phyloP scores from a whole-genome alignment of 2,113 vertebrate genomes.

The Crotophaga sulcirostris region DNA sequence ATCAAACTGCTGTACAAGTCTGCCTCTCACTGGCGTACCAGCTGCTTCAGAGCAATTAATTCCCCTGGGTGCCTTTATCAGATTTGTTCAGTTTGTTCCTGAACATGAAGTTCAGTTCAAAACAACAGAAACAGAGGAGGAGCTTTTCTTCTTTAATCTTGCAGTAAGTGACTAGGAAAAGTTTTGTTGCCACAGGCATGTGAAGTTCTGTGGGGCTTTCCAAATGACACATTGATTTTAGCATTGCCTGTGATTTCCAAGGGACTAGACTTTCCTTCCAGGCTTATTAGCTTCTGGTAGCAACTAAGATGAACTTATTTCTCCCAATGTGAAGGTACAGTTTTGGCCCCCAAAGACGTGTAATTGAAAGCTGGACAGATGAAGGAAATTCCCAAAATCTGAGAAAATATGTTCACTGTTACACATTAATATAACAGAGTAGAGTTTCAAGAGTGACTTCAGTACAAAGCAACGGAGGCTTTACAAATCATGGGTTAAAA shows the following conservation, averaged over 20 bases:
- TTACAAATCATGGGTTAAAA: neutral
- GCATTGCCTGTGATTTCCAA: neutral
- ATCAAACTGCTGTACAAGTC: neutral
- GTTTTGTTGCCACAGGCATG: neutral
- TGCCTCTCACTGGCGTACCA: fast-evolving
- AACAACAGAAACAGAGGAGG: neutral
- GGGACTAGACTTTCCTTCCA: neutral
- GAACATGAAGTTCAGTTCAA: conserved; percentile 8
- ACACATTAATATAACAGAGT: neutral
- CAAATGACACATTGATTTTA: neutral
- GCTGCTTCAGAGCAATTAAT: neutral
- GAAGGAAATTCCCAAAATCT: neutral
- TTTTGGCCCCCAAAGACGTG: neutral
- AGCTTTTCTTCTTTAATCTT: neutral
- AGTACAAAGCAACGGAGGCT: neutral
- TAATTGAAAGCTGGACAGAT: neutral
- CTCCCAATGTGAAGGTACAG: neutral
- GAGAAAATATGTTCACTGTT: neutral
- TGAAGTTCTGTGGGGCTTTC: neutral
- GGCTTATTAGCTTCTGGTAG: neutral
- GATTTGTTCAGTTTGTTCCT: conserved; percentile 4
- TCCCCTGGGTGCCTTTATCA: neutral
- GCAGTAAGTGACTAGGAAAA: neutral
- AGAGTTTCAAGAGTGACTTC: neutral
- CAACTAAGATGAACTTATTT: neutral